Percentiles rank a stretch among this genome's conserved stretches.
phyloP scores from a whole-genome alignment of 2,888 invertebrate genomes.

The Drosophila anomalipes region DNA sequence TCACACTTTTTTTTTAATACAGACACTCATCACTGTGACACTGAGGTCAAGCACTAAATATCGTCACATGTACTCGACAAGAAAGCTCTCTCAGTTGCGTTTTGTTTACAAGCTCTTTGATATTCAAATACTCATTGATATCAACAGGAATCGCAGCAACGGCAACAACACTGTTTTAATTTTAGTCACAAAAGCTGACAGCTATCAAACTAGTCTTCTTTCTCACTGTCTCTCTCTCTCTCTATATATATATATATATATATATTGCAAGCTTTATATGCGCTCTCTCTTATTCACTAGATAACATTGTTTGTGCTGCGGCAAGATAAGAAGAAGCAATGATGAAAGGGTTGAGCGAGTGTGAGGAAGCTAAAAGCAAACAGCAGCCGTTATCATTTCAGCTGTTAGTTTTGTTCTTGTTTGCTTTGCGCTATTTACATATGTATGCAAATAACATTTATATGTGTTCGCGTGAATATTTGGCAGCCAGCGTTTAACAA shows the following conservation, averaged over 20 bases:
- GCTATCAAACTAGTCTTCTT: slow-evolving; percentile 31
- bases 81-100: slow-evolving; percentile 41
- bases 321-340: slow-evolving; percentile 48
- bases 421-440: slow-evolving; percentile 14
- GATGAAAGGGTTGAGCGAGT: slow-evolving; percentile 9
- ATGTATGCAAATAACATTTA: neutral
- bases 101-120: slow-evolving; percentile 74
- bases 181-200: slow-evolving; percentile 50
- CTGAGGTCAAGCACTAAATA: slow-evolving; percentile 59
- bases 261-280: slow-evolving; percentile 8
- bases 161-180: slow-evolving; percentile 38
- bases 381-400: slow-evolving; percentile 10
- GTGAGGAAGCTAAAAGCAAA: slow-evolving; percentile 17
- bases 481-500: neutral
- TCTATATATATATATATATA: neutral
- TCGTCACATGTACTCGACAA: slow-evolving; percentile 34
- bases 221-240: neutral
- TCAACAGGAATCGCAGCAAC: slow-evolving; percentile 14
- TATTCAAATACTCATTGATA: slow-evolving; percentile 38
- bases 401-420: slow-evolving; percentile 8
- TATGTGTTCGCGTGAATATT: slow-evolving; percentile 9
- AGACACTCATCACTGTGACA: slow-evolving; percentile 13
- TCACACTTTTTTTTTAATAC: slow-evolving; percentile 46
- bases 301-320: slow-evolving; percentile 66
- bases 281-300: slow-evolving; percentile 30